Percentiles rank a stretch among this genome's conserved stretches.
Conservation (phyloP, 2,888 invertebrate species). For the Rhorus exstirpatorius region DNA sequence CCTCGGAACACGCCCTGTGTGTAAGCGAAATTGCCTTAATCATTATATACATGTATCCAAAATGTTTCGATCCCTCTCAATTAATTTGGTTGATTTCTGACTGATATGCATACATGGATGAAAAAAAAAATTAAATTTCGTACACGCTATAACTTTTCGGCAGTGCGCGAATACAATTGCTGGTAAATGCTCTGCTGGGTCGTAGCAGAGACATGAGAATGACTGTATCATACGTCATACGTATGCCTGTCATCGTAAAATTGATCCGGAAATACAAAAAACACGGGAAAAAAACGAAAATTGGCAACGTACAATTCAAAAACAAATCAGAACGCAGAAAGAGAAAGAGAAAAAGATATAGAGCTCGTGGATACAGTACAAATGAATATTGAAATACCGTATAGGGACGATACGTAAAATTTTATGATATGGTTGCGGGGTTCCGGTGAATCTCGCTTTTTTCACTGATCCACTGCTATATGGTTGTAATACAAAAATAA, state of each 20-base stretch:
- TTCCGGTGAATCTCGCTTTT: conserved; percentile 23
- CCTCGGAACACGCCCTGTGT: no score
- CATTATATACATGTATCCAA: no score
- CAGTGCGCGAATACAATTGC: not conserved
- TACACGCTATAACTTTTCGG: no score
- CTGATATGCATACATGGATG: no score
- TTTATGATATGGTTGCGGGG: conserved; percentile 30
- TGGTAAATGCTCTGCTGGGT: conserved; percentile 6
- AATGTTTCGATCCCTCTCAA: no score
- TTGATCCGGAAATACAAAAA: not conserved
- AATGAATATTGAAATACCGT: conserved; percentile 59
- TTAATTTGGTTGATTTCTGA: no score
- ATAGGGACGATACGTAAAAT: conserved; percentile 48
- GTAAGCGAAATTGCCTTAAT: no score
- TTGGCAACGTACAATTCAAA: conserved; percentile 14
- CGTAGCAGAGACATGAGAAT: not conserved
- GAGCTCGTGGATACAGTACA: conserved; percentile 16
- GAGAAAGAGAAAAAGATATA: not conserved
- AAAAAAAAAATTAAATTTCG: no score
- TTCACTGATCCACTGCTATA: conserved; percentile 21
- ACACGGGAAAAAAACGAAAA: not conserved
- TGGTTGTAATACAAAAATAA: conserved; percentile 35
- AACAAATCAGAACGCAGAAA: conserved; percentile 11
- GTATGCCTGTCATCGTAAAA: not conserved
- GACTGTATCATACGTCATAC: not conserved